phyloP scores from a whole-genome alignment of 30 jellyfish, hydroid and myxozoan genomes.

The Chironex yamaguchii region DNA sequence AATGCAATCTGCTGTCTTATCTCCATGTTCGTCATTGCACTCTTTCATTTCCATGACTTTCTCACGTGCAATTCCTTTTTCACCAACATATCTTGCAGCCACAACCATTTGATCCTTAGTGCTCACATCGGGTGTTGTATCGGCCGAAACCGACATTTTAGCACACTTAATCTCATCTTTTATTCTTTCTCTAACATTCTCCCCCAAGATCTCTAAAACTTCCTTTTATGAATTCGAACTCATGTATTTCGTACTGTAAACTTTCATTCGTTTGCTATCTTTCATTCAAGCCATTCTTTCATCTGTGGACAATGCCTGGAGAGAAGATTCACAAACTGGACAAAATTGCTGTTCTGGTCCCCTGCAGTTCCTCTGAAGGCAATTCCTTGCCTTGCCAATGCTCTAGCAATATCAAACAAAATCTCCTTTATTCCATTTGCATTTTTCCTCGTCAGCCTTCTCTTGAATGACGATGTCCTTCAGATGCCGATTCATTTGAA shows the following conservation, averaged over 20 bases:
- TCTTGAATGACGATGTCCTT: conserved; percentile 45
- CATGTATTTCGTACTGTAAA: conserved; percentile 13
- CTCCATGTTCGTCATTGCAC: conserved; percentile 16
- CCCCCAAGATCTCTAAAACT: background rate
- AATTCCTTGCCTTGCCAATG: conserved; percentile 47
- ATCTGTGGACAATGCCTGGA: conserved; percentile 7
- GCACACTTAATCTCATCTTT: conserved; percentile 26
- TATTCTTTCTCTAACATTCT: conserved; percentile 24
- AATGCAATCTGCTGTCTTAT: conserved; percentile 27
- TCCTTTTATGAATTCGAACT: conserved; percentile 5
- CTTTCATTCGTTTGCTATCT: background rate
- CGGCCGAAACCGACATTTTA: conserved; percentile 46
- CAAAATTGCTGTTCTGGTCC: conserved; percentile 38
- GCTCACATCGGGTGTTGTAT: conserved; percentile 35
- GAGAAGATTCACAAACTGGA: conserved; percentile 9
- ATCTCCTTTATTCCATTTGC: conserved; percentile 12
- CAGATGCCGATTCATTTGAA: background rate
- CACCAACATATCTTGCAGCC: conserved; percentile 7
- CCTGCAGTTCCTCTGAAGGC: conserved; percentile 49
- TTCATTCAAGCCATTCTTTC: conserved; percentile 1
- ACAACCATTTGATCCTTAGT: conserved; percentile 27
- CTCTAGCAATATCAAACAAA: conserved; percentile 34
- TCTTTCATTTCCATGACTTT: conserved; percentile 36
- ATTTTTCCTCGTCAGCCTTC: conserved; percentile 37
- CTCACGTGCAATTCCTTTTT: conserved; percentile 18